Evolutionary conservation across 2,113 vertebrate species (phyloP).

Genomic region (Mugil cephalus): DNA sequence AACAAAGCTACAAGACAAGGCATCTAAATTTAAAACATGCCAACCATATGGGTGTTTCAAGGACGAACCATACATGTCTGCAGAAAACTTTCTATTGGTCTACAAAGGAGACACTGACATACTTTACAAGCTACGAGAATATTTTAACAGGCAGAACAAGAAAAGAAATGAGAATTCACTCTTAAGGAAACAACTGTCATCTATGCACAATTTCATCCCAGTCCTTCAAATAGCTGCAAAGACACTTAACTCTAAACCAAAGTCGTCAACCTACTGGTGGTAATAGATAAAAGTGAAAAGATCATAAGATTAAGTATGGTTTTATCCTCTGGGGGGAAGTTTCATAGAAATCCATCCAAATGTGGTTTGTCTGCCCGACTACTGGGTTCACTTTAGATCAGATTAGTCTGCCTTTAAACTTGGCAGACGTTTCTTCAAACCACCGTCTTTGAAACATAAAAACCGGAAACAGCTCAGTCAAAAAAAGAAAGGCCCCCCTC

Average conservation of each 20-base stretch:
- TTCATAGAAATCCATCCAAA: too few species aligned
- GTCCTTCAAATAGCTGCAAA: neutral
- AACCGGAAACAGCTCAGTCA: slow-evolving; percentile 53
- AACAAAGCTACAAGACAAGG: neutral
- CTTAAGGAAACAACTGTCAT: too few species aligned
- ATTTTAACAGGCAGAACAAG: too few species aligned
- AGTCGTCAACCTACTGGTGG: neutral
- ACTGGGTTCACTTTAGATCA: slow-evolving; percentile 23
- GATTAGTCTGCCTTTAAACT: slow-evolving; percentile 25
- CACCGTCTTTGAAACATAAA: slow-evolving; percentile 40
- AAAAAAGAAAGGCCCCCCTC: slow-evolving; percentile 23
- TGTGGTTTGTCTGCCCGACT: neutral
- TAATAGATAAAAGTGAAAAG: neutral
- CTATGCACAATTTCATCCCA: neutral
- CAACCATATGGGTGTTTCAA: too few species aligned
- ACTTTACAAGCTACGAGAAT: too few species aligned
- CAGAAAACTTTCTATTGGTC: too few species aligned
- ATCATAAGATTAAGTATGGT: too few species aligned
- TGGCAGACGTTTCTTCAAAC: slow-evolving; percentile 44
- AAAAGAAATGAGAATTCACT: too few species aligned
- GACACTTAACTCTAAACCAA: neutral
- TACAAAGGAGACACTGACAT: too few species aligned
- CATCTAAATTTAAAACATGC: too few species aligned
- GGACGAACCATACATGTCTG: too few species aligned
- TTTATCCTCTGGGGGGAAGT: too few species aligned